Percentiles rank a stretch among this genome's conserved stretches.
Conservation (phyloP, 2,888 invertebrate genomes). For the Tiphia femorata region DNA sequence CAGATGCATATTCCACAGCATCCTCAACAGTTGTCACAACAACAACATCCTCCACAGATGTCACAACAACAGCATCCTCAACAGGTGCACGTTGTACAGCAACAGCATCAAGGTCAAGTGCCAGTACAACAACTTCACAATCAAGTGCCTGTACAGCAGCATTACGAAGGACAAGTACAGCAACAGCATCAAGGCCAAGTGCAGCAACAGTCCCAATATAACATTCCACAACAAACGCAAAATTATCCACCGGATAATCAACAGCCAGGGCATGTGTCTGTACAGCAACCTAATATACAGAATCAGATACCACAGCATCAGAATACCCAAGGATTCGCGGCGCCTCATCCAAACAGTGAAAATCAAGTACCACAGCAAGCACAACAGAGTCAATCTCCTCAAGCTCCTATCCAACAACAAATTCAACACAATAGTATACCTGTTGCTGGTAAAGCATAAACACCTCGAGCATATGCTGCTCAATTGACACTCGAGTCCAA, state of each 20-base stretch:
- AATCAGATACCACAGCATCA: slow-evolving; percentile 40
- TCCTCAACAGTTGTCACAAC: slow-evolving; percentile 39
- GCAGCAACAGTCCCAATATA: slow-evolving; percentile 36
- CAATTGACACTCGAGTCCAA: too few species aligned
- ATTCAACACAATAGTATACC: slow-evolving; percentile 27
- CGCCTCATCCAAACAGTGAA: slow-evolving; percentile 26
- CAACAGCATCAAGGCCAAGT: slow-evolving; percentile 44
- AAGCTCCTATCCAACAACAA: slow-evolving; percentile 20
- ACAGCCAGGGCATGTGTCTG: slow-evolving; percentile 29
- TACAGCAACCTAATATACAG: slow-evolving; percentile 41
- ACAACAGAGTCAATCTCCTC: slow-evolving; percentile 20
- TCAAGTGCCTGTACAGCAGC: slow-evolving; percentile 33
- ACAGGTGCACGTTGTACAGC: slow-evolving; percentile 26
- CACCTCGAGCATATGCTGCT: too few species aligned
- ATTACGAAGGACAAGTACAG: slow-evolving; percentile 36
- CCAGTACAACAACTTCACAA: slow-evolving; percentile 40
- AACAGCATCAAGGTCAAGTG: slow-evolving; percentile 37
- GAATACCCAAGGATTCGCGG: slow-evolving; percentile 23
- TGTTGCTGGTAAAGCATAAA: slow-evolving; percentile 23
- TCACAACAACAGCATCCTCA: slow-evolving; percentile 37
- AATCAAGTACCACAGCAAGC: slow-evolving; percentile 48
- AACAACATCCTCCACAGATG: slow-evolving; percentile 47
- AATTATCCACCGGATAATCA: slow-evolving; percentile 1
- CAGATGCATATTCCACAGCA: too few species aligned
- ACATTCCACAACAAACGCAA: slow-evolving; percentile 36